Evolutionary conservation across 2,888 invertebrate species (phyloP), one percentile per base, ranked within the genome.

Genomic region (Euproctis similis): DNA sequence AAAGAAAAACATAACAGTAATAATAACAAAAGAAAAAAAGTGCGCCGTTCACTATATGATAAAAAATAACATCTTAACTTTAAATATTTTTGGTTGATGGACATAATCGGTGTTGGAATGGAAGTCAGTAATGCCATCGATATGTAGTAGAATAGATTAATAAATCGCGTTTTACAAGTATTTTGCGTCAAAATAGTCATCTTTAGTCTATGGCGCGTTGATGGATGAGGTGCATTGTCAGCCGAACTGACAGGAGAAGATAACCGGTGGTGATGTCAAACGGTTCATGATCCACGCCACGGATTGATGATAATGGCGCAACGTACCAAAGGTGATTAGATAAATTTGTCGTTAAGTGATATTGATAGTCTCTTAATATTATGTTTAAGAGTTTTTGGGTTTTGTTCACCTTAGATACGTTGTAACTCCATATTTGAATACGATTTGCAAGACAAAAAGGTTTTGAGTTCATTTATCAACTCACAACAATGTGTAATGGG

Each of bases 161-260:
- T 42, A 35, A n/a, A 42, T 39, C 34, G 28, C 35, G 26, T 19
- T 18, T 33, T 19, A 28, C n/a, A n/a, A n/a, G n/a, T 34, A 42
- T 38, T 43, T 33, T 38, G 36, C 33, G 27, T 34, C 35, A 42
- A 45, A 40, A 38, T 40, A 66, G 68, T 64, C 66, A 60, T 65
- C 67, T 73, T 70, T 74, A 74, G 71, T 74, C 53, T 43, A 59
- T 59, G 66, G 63, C 67, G 58, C 61, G 57, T 42, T 82, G 82
- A 82, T 84, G 80, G 81, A 82, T 84, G 77, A 67, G 57, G 50
- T 58, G 67, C 71, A 74, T 74, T 74, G 74, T 75, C 74, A 72
- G 73, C 70, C 72, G 53, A 40, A 59, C 56, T 51, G 55, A 59
- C 65, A 56, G 55, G 60, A 59, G 48, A 58, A 62, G 75, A 73